Evolutionary conservation across 2,797 vertebrate species (phyloP), one percentile per base, ranked within the genome.

Genomic region (Karalla daura): DNA sequence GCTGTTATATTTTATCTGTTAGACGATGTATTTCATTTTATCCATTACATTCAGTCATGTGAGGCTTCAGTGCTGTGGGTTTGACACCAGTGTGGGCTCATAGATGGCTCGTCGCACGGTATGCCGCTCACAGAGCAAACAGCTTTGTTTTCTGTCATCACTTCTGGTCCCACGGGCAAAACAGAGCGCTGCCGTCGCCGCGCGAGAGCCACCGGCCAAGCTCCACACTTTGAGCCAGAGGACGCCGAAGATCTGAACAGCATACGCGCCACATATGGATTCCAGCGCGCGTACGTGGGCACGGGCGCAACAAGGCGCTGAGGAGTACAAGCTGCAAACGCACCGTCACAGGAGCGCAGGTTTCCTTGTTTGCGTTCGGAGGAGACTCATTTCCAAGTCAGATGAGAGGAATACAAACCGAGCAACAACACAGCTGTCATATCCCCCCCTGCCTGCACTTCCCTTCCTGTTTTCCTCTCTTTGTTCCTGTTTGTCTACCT

Each of bases 321-420:
- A 53, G 30, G 49, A 39, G 44, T 24, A 36, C 8, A n/a, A 14
- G 23, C n/a, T 32, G 50, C 27, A 37, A 49, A 65, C 44, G 21
- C 28, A 45, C 17, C 33, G 30, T 36, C 17, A 9, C 32, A 30
- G 20, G 33, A 33, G n/a, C 9, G n/a, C 41, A 20, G 39, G 30
- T 17, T 36, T 60, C 13, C 33, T 36, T 47, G 8, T 76, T 85
- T 67, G 61, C 67, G 69, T 78, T 36, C 1, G n/a, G 55, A 65
- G 33, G 14, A 70, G 37, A 76, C 23, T 52, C 18, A 80, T 88
- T 86, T 86, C 67, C 80, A 86, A 86, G 78, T 80, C 73, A 88
- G 87, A 91, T 86, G 4, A 28, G 4, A 45, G 44, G 3, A 62
- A n/a, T 2, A n/a, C 35, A 47, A 9, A 61, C 24, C 13, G 55